Base-by-base conservation (phyloP, 2,888 invertebrate species). In the Nudaria mundana region DNA sequence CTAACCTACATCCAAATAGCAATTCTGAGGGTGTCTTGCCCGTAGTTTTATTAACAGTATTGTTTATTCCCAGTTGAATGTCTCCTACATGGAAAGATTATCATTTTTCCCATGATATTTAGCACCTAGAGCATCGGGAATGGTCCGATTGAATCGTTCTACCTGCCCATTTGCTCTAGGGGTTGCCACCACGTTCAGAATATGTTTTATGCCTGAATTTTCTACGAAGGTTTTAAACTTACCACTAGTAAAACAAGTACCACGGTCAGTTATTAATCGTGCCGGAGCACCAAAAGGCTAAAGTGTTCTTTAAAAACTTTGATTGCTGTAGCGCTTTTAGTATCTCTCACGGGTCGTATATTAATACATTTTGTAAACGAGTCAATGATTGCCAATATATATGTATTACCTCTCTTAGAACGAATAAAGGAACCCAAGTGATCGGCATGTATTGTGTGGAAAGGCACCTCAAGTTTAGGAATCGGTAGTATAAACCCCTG, bases 361-460 rank as follows among this genome's bases (percentile, higher is more conserved):
- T 23, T 33, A 4, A 33, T 10, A 8, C 10, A 38, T 29, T 49
- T 48, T 0, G 48, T 42, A 29, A 42, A 48, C 0, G 39, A 39
- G 1, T 37, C 41, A 7, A 50, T 12, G 3, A 46, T 30, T 1
- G 44, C 40, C 1, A 49, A 13, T 1, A 46, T 1, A 10, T 49
- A 44, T 5, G 6, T 15, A 13, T 45, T 49, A 3, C 42, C 37
- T 3, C 18, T 31, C 2, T 28, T 45, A 12, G 35, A 33, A 20
- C 14, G 13, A 7, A 8, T n/a, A 7, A 23, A 23, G 2, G 23
- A 8, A n/a, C n/a, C 23, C 3, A 26, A 8, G 8, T 26, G 26
- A 13, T 26, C 26, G 3, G 26, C 26, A 13, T 26, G 26, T 13
- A 26, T 12, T 5, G 26, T 26, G 7, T 26, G 26, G 13, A 26